Percentiles rank a stretch among this genome's conserved stretches.
phyloP scores from a whole-genome alignment of 64 coral and sea anemone genomes.

The Montipora foliosa region DNA sequence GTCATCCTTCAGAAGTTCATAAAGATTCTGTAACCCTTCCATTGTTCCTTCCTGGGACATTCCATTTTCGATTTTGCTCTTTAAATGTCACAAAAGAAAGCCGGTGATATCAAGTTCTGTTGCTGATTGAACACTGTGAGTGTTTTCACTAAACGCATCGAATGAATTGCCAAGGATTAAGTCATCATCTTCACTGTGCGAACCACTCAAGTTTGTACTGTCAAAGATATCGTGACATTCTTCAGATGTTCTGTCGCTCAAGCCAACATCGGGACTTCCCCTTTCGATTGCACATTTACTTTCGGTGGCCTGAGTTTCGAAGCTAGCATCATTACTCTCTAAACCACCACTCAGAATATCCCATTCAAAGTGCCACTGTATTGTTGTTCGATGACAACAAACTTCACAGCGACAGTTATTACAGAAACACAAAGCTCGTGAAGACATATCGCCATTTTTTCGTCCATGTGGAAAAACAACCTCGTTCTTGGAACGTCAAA shows the following conservation, averaged over 20 bases:
- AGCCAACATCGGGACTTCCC: neutral
- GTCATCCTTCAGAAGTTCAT: slow-evolving; percentile 22
- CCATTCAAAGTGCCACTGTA: neutral
- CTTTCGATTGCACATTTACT: neutral
- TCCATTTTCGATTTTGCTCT: slow-evolving; percentile 16
- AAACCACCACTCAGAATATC: neutral
- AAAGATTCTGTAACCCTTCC: slow-evolving; percentile 17
- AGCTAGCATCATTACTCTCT: neutral
- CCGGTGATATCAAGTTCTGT: slow-evolving; percentile 1
- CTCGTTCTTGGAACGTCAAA: too few relatives aligned
- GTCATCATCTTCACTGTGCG: neutral
- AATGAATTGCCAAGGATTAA: neutral
- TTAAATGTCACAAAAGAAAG: neutral
- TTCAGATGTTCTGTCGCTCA: neutral
- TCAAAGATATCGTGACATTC: neutral
- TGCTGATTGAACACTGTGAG: neutral
- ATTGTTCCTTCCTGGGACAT: slow-evolving; percentile 50
- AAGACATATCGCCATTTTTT: too few relatives aligned
- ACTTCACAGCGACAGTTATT: neutral
- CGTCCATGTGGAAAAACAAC: too few relatives aligned
- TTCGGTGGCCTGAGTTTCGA: neutral
- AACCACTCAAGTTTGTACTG: neutral
- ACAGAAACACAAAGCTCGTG: neutral
- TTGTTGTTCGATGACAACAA: neutral
- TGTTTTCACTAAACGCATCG: neutral